phyloP scores from a whole-genome alignment of 23 tunicate species.

The Ascidia mentula region DNA sequence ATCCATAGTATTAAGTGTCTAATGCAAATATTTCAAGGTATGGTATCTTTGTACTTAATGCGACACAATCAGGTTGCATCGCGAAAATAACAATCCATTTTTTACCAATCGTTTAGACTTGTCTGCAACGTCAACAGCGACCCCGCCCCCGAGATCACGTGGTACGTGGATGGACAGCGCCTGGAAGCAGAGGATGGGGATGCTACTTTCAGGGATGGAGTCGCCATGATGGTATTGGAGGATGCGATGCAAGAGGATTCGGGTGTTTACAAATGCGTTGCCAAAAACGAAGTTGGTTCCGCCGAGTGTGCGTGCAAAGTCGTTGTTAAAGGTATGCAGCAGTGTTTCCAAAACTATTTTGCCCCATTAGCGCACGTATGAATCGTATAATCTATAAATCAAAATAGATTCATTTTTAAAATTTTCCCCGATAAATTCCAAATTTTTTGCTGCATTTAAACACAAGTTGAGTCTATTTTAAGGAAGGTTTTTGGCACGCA shows the following conservation, averaged over 20 bases:
- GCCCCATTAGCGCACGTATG: too few relatives aligned
- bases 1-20: too few relatives aligned
- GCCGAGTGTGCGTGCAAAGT: conserved; percentile 53
- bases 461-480: too few relatives aligned
- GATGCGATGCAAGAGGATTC: conserved; percentile 91
- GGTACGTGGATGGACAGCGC: conserved; percentile 78
- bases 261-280: conserved; percentile 70
- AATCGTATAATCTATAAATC: too few relatives aligned
- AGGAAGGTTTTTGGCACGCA: too few relatives aligned
- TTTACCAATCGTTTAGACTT: conserved; percentile 44
- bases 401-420: too few relatives aligned
- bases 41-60: too few relatives aligned
- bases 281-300: conserved; percentile 51
- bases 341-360: too few relatives aligned
- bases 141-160: conserved; percentile 53
- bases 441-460: too few relatives aligned
- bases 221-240: conserved; percentile 68
- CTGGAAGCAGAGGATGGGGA: conserved; percentile 77
- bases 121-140: conserved; percentile 49
- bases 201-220: conserved; percentile 57
- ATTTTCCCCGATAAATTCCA: too few relatives aligned
- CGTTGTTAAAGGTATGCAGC: conserved; percentile 59
- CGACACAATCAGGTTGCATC: too few relatives aligned
- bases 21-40: too few relatives aligned
- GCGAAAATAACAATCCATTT: neutral